These are phyloP conservation scores for Lamprotornis superbus DNA, from an alignment of 2,113 vertebrate species.

Conservation along the genomic window DNA sequence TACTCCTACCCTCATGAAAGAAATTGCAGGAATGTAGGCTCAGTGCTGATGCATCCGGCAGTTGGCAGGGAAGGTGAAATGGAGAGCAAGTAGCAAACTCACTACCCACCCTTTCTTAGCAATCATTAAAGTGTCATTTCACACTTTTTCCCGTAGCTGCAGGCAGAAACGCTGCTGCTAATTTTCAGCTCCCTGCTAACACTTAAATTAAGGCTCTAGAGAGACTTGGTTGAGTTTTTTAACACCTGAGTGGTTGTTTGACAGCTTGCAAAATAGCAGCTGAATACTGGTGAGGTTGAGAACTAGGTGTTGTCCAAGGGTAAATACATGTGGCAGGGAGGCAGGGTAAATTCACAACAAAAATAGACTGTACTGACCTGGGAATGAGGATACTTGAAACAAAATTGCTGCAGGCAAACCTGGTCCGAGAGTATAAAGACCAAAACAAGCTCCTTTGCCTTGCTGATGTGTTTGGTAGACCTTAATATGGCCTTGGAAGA, in stretches of 20 bases:
- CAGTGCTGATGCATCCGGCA: background rate
- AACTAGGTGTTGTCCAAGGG: slow-evolving; percentile 59
- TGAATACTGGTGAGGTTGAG: slow-evolving; percentile 44
- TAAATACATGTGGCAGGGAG: slow-evolving; percentile 35
- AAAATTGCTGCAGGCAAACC: slow-evolving; percentile 17
- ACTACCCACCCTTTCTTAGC: slow-evolving; percentile 25
- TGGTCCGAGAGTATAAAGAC: background rate
- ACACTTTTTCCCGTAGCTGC: slow-evolving; percentile 30
- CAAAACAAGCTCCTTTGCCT: background rate
- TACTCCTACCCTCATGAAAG: background rate
- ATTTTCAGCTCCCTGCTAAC: slow-evolving; percentile 65
- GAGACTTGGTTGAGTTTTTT: slow-evolving; percentile 34
- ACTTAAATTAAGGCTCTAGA: slow-evolving; percentile 59
- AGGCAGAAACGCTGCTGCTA: slow-evolving; percentile 42
- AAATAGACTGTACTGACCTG: slow-evolving; percentile 45
- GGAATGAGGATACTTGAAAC: slow-evolving; percentile 43
- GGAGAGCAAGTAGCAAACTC: slow-evolving; percentile 24
- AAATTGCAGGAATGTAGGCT: background rate
- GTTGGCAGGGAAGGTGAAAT: background rate
- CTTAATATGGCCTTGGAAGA: background rate
- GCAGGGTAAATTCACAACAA: slow-evolving; percentile 38
- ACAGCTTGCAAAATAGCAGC: slow-evolving; percentile 57
- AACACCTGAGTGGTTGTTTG: slow-evolving; percentile 52
- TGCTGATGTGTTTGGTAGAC: background rate
- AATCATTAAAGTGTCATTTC: slow-evolving; percentile 55